Evolutionary conservation across 2,113 vertebrate genomes (phyloP).

Genomic region (Oenanthe melanoleuca): DNA sequence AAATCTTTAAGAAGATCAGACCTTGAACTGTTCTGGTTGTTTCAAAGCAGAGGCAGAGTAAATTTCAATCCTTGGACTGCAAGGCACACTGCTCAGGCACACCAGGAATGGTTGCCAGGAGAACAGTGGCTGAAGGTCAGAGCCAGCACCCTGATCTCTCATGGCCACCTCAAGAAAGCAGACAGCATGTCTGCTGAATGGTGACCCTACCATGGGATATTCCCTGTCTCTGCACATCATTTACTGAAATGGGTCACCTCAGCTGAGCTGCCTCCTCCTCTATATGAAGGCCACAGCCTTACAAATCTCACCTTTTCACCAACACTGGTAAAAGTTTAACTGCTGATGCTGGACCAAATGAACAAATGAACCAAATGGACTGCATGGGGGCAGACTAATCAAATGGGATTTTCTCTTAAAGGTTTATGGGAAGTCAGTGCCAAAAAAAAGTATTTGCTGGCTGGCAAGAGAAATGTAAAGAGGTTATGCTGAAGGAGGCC

Average conservation of each 20-base stretch:
- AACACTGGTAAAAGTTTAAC: neutral
- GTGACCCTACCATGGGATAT: neutral
- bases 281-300: neutral
- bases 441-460: neutral
- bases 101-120: neutral
- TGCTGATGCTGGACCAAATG: neutral
- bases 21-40: neutral
- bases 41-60: slow-evolving; percentile 8
- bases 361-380: neutral
- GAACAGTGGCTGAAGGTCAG: neutral
- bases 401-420: neutral
- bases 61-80: neutral
- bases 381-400: neutral
- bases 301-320: neutral
- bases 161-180: neutral
- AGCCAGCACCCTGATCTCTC: neutral
- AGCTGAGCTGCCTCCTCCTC: neutral
- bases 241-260: neutral
- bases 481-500: neutral
- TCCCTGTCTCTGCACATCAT: neutral
- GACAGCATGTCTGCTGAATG: neutral
- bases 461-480: neutral
- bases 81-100: neutral
- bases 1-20: neutral
- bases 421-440: neutral